These are phyloP conservation scores for Xiphydria camelus DNA, from an alignment of 2,888 invertebrate species.

Conservation along the genomic window DNA sequence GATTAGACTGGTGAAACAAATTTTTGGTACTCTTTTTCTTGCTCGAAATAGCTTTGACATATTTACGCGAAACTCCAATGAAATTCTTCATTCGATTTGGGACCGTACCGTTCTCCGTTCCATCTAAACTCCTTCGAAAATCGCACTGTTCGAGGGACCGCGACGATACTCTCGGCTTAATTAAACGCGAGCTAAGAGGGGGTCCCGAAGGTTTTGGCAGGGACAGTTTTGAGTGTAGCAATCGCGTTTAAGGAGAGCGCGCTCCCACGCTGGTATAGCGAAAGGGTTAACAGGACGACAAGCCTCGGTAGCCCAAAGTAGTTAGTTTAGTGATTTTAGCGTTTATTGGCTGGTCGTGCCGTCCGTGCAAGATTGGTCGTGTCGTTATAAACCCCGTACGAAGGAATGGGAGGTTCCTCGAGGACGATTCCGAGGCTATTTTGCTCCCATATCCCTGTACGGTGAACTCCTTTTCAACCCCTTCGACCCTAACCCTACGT, in stretches of 20 bases:
- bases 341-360: slow-evolving; percentile 53
- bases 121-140: no score
- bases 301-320: slow-evolving; percentile 40
- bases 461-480: no score
- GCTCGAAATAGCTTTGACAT: no score
- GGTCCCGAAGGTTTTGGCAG: not conserved
- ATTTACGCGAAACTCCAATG: no score
- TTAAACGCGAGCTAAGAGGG: slow-evolving; percentile 42
- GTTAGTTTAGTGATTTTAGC: slow-evolving; percentile 54
- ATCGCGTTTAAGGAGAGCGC: slow-evolving; percentile 4
- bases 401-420: not conserved
- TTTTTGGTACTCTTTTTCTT: no score
- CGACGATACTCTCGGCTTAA: slow-evolving; percentile 42
- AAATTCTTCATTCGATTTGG: no score
- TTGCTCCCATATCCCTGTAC: no score
- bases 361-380: slow-evolving; percentile 51
- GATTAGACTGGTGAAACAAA: no score
- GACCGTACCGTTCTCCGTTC: no score
- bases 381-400: slow-evolving; percentile 42
- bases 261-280: not conserved
- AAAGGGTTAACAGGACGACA: slow-evolving; percentile 26
- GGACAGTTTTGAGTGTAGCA: not conserved
- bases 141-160: no score
- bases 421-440: no score
- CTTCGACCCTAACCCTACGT: not conserved